Conservation (phyloP, 1,140 invertebrate species). For the Acromyrmex echinatior region DNA sequence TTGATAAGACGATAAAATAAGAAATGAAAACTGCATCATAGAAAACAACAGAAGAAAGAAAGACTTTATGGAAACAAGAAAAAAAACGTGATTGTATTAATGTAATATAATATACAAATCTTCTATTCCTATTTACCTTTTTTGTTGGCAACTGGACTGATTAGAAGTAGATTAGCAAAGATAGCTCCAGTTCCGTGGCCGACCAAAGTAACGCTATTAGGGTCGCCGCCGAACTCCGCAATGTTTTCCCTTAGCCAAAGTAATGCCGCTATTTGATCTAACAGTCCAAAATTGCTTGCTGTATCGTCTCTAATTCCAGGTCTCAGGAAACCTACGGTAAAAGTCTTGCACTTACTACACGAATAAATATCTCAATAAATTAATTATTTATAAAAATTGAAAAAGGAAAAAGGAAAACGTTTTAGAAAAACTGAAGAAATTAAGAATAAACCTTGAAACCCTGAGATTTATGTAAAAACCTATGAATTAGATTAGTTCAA, state of each 20-base stretch:
- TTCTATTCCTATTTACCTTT: conserved; percentile 85
- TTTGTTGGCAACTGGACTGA: conserved; percentile 92
- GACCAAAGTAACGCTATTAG: conserved; percentile 94
- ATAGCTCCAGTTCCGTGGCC: conserved; percentile 98
- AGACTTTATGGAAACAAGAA: neutral
- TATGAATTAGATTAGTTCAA: neutral
- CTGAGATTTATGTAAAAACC: neutral
- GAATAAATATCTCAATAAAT: neutral
- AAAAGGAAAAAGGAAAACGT: neutral
- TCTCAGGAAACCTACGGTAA: conserved; percentile 91
- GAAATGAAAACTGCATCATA: neutral
- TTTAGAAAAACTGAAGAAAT: neutral
- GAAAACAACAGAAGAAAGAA: neutral
- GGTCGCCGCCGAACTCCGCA: conserved; percentile 94
- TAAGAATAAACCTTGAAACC: neutral
- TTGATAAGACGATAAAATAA: neutral
- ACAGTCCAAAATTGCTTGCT: conserved; percentile 94
- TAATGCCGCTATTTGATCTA: conserved; percentile 95
- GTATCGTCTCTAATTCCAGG: conserved; percentile 90
- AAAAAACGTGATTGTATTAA: neutral
- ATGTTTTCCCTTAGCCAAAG: conserved; percentile 96
- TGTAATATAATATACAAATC: neutral
- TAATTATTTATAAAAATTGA: neutral
- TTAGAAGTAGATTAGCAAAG: conserved; percentile 95
- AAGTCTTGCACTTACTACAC: neutral